These are phyloP conservation scores for Bombus superbus DNA, from an alignment of 1,140 invertebrate genomes.

Conservation along the genomic window DNA sequence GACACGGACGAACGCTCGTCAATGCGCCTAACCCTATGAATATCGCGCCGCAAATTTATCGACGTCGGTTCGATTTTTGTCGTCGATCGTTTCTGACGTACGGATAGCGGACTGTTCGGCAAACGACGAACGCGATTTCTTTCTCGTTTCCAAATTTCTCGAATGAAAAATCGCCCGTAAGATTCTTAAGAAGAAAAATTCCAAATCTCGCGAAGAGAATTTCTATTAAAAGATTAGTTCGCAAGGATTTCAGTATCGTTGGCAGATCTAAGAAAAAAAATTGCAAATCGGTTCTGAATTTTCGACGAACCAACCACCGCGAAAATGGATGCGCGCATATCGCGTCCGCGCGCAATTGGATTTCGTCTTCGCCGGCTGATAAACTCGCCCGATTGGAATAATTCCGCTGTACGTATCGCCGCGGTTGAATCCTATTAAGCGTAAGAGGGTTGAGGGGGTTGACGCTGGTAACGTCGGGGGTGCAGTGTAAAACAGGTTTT, in stretches of 20 bases:
- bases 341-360: conserved; percentile 20
- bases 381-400: conserved; percentile 37
- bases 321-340: not conserved
- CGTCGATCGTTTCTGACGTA: no score
- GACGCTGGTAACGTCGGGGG: not conserved
- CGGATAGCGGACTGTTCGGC: not conserved
- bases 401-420: conserved; percentile 48
- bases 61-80: not conserved
- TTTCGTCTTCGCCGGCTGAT: conserved; percentile 43
- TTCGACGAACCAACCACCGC: not conserved
- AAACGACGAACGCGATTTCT: not conserved
- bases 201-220: not conserved
- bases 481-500: conserved; percentile 44
- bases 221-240: not conserved
- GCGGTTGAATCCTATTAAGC: conserved; percentile 51
- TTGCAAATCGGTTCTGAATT: not conserved
- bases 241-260: not conserved
- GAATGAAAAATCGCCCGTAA: not conserved
- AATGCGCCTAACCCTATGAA: not conserved
- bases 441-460: not conserved
- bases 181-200: not conserved
- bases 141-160: not conserved
- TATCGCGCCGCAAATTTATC: conserved; percentile 16
- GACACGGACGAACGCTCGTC: conserved; percentile 16
- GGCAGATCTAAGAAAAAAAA: not conserved